phyloP scores from a whole-genome alignment of 2,888 invertebrate genomes.

The Agelastica alni region DNA sequence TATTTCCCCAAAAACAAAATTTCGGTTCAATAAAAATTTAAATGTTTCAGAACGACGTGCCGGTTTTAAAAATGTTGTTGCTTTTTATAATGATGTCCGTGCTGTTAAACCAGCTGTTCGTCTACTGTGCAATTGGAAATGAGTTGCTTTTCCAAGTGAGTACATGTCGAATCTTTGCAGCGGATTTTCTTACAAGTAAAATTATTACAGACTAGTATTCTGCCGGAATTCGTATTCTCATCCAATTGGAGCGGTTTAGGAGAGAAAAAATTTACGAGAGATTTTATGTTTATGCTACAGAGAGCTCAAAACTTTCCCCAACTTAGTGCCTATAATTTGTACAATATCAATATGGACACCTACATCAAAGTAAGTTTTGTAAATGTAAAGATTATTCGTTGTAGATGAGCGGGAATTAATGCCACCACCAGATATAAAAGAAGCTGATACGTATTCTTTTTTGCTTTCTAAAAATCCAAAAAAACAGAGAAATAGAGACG shows the following conservation, averaged over 20 bases:
- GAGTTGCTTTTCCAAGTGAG: slow-evolving; percentile 5
- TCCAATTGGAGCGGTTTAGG: slow-evolving; percentile 1
- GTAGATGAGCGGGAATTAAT: no score
- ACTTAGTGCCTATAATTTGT: slow-evolving; percentile 5
- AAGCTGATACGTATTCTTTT: no score
- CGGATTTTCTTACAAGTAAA: no score
- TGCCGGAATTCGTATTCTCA: slow-evolving; percentile 5
- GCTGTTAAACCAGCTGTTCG: background rate
- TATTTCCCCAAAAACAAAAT: no score
- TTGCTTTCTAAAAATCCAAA: no score
- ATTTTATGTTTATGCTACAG: slow-evolving; percentile 11
- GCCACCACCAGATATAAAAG: no score
- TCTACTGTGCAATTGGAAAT: slow-evolving; percentile 7
- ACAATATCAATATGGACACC: slow-evolving; percentile 8
- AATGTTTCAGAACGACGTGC: no score
- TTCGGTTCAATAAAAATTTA: no score
- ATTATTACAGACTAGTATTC: slow-evolving; percentile 8
- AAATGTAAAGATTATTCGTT: no score
- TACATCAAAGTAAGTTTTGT: slow-evolving; percentile 12
- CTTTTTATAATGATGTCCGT: background rate
- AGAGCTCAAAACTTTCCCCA: slow-evolving; percentile 8
- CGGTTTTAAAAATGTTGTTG: no score
- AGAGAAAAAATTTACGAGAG: slow-evolving; percentile 1
- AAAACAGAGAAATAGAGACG: no score
- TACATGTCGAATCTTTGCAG: no score